phyloP scores from a whole-genome alignment of 2,888 invertebrate genomes.

The Cybosia mesomella region DNA sequence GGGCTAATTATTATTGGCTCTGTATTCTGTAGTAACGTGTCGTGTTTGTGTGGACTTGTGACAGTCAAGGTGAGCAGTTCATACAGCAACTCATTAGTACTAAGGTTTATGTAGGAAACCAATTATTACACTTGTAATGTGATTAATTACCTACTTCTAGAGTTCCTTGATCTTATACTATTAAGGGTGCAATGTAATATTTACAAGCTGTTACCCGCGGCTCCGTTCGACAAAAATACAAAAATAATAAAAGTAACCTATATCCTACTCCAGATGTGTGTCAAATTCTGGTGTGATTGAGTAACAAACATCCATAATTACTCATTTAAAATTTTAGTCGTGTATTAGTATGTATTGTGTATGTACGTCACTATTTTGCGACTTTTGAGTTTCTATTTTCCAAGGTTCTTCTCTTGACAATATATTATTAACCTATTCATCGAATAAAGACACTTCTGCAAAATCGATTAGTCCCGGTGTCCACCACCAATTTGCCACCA shows the following conservation, averaged over 20 bases:
- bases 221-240: neutral
- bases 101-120: neutral
- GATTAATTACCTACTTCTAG: neutral
- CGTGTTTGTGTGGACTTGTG: neutral
- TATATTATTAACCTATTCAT: too few species aligned
- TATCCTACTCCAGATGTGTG: too few species aligned
- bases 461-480: too few species aligned
- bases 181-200: neutral
- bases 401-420: too few species aligned
- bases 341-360: too few species aligned
- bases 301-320: too few species aligned
- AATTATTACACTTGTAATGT: neutral
- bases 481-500: too few species aligned
- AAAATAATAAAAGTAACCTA: too few species aligned
- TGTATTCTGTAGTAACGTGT: neutral
- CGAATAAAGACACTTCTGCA: too few species aligned
- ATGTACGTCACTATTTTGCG: neutral
- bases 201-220: too few species aligned
- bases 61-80: slow-evolving; percentile 14
- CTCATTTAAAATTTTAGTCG: too few species aligned
- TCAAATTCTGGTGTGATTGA: too few species aligned
- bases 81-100: neutral
- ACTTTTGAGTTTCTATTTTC: neutral
- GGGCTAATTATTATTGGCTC: neutral
- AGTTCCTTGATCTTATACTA: neutral